A percentile compares a stretch with the other conserved stretches of the same genome.
These are phyloP conservation scores for Ceriagrion tenellum DNA, from an alignment of 2,888 invertebrate species.

Conservation along the genomic window DNA sequence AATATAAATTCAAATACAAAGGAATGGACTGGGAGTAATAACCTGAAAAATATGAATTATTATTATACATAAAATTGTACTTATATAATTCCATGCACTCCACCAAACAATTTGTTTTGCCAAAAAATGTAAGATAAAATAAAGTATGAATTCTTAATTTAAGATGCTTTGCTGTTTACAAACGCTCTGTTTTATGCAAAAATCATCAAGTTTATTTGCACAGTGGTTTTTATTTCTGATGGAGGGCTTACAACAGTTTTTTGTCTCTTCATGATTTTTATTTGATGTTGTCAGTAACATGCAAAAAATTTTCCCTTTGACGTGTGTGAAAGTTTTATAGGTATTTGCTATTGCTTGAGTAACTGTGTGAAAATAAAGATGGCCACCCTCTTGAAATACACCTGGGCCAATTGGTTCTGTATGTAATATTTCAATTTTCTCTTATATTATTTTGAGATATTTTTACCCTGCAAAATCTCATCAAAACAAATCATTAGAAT, in stretches of 20 bases:
- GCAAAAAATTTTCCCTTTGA: neutral
- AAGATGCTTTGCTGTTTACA: neutral
- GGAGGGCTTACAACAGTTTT: neutral
- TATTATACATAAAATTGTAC: slow-evolving; percentile 53
- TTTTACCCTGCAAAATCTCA: neutral
- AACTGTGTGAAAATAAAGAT: neutral
- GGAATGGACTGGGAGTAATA: slow-evolving; percentile 49
- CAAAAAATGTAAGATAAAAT: slow-evolving; percentile 67
- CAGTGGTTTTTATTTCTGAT: neutral
- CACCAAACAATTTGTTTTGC: slow-evolving; percentile 60
- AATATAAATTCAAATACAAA: slow-evolving; percentile 58
- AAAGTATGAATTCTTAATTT: slow-evolving; percentile 63
- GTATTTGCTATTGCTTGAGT: neutral
- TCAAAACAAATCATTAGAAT: neutral
- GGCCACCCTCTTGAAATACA: neutral
- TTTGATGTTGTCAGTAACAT: neutral
- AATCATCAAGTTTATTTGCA: neutral
- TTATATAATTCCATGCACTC: slow-evolving; percentile 58
- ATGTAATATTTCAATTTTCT: neutral
- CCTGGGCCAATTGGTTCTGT: neutral
- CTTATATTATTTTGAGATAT: neutral
- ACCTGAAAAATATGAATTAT: slow-evolving; percentile 55
- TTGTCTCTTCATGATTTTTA: neutral
- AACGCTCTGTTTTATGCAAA: neutral
- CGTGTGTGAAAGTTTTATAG: neutral